Base-by-base conservation (phyloP, 2,113 vertebrate genomes). In the Rallus limicola region DNA sequence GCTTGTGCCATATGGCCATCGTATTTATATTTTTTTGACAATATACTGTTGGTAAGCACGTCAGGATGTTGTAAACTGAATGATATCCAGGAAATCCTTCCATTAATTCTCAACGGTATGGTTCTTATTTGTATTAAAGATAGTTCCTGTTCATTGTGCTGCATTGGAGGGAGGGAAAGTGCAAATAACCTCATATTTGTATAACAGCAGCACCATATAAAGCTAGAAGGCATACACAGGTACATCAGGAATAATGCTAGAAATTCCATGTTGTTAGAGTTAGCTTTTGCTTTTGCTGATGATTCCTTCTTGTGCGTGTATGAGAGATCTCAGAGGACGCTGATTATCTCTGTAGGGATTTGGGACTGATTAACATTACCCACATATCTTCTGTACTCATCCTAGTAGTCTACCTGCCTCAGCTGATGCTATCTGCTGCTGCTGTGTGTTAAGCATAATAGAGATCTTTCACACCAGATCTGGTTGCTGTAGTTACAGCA, bases 401-500 rank as follows among this genome's bases (percentile, higher is more conserved):
- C 44, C 69, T 89, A 28, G n/a, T 82, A 93, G 93, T 84, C 70
- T 92, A 58, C 60, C 56, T 91, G 63, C 76, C 86, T 76, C 76
- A 86, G 59, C 84, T 82, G 87, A 62, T 94, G 59, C 40, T 95
- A 84, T 82, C 81, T 83, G 74, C 77, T 83, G 75, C 59, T 91
- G 6, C 65, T 70, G 24, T 83, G 83, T 82, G 69, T 92, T 63
- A 59, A 53, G 82, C 79, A 80, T 82, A 93, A 85, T 46, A 90
- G 78, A 91, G 76, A 77, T 92, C 75, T 91, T 95, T 93, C 88
- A 85, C 72, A 85, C 71, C 20, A 6, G 87, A 83, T 65, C 85
- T 19, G 42, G 95, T 95, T 96, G 96, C 94, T 96, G 86, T 97
- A 95, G 92, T 96, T 94, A 96, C 93, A 95, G 93, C 92, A 95